Percentiles rank a stretch among this genome's conserved stretches.
phyloP scores from a whole-genome alignment of 2,797 vertebrate species.

The Darevskia nairensis region DNA sequence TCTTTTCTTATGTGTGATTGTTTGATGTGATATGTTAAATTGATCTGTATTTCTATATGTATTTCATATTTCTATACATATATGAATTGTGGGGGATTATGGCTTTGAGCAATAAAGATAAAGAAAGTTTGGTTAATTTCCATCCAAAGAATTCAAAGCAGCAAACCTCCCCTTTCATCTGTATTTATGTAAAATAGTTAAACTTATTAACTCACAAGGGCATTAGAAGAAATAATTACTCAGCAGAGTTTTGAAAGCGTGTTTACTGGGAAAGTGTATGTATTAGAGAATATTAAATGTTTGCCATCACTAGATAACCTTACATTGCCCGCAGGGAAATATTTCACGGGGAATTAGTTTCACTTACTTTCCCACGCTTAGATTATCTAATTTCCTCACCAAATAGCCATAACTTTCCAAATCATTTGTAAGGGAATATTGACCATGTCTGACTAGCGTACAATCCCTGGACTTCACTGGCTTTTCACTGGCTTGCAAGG shows the following conservation, averaged over 20 bases:
- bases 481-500: neutral
- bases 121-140: neutral
- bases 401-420: neutral
- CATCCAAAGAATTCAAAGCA: constrained; percentile 7
- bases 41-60: no score
- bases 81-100: no score
- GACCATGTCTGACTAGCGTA: neutral
- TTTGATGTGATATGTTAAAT: no score
- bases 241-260: neutral
- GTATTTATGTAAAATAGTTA: neutral
- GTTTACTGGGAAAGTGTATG: neutral
- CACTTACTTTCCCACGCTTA: neutral
- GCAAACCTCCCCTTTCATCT: neutral
- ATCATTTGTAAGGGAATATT: neutral
- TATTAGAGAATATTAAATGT: neutral
- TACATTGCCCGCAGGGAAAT: neutral
- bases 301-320: neutral
- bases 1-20: no score
- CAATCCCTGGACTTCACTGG: neutral
- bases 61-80: no score
- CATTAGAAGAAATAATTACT: constrained; percentile 13
- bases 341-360: neutral
- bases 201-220: neutral
- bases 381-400: constrained; percentile 10
- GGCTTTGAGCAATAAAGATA: no score